Evolutionary conservation across 2,113 vertebrate species (phyloP).

Genomic region (Tor tambroides): DNA sequence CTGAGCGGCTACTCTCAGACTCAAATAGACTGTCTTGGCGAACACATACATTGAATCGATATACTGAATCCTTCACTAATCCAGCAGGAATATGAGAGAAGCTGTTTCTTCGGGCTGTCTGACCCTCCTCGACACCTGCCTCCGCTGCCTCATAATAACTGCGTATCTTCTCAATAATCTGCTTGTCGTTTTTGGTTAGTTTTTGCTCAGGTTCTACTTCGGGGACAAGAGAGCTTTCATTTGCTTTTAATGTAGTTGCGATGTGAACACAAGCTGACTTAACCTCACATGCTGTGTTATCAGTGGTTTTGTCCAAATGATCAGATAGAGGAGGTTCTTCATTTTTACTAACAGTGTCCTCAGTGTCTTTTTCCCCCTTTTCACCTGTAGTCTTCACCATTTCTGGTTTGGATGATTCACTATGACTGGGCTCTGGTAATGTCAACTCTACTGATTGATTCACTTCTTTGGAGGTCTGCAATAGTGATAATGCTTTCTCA

Average conservation of each 20-base stretch:
- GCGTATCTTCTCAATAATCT: constrained; percentile 82
- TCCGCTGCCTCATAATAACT: constrained; percentile 81
- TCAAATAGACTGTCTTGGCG: constrained; percentile 60
- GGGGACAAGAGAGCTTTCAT: background rate
- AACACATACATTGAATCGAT: constrained; percentile 66
- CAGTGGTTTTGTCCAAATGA: background rate
- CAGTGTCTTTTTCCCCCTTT: background rate
- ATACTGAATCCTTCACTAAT: constrained; percentile 75
- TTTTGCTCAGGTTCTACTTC: constrained; percentile 51
- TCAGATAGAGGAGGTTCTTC: constrained; percentile 37
- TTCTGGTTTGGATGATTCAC: constrained; percentile 22
- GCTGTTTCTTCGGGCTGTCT: constrained; percentile 64
- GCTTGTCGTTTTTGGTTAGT: constrained; percentile 67
- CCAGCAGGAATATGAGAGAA: constrained; percentile 77
- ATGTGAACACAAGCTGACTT: background rate
- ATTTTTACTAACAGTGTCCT: constrained; percentile 53
- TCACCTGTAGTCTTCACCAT: background rate
- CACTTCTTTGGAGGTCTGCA: constrained; percentile 58
- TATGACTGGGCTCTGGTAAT: background rate
- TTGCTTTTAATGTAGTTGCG: background rate
- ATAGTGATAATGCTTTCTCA: constrained; percentile 59
- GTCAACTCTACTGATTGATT: background rate
- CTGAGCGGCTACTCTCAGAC: constrained; percentile 45
- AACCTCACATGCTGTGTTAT: background rate
- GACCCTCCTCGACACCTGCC: constrained; percentile 42